phyloP scores from a whole-genome alignment of 2,797 vertebrate species.

The Labeo calbasu region DNA sequence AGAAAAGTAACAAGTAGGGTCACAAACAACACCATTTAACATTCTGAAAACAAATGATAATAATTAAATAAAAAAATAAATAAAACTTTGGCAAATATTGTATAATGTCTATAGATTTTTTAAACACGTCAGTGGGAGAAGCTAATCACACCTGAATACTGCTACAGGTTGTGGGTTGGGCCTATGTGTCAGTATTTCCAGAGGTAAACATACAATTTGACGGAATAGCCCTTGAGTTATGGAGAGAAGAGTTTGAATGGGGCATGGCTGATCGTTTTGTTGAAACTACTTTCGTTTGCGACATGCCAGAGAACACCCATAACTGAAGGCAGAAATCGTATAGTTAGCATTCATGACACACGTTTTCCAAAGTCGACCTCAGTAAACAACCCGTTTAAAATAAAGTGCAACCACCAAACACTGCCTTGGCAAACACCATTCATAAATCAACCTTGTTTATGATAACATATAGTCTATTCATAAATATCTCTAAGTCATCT shows the following conservation, averaged over 20 bases:
- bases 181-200: constrained; percentile 69
- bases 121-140: constrained; percentile 64
- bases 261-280: constrained; percentile 51
- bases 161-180: constrained; percentile 75
- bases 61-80: constrained; percentile 69
- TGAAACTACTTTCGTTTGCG: constrained; percentile 33
- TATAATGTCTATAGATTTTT: constrained; percentile 64
- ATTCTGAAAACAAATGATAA: constrained; percentile 69
- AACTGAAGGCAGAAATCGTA: constrained; percentile 52
- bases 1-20: constrained; percentile 69
- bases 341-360: constrained; percentile 44
- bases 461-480: constrained; percentile 43
- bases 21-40: constrained; percentile 69
- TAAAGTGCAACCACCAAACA: constrained; percentile 59
- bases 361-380: constrained; percentile 41
- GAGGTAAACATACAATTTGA: constrained; percentile 77
- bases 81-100: constrained; percentile 81
- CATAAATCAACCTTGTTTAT: constrained; percentile 44
- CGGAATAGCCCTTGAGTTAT: constrained; percentile 81
- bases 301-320: constrained; percentile 46
- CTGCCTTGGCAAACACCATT: constrained; percentile 38
- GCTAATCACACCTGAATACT: constrained; percentile 77
- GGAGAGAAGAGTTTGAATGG: constrained; percentile 46
- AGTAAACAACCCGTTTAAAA: constrained; percentile 46
- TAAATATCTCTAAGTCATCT: constrained; percentile 55